phyloP scores from a whole-genome alignment of 2,113 vertebrate species.

The Urocolius indicus region DNA sequence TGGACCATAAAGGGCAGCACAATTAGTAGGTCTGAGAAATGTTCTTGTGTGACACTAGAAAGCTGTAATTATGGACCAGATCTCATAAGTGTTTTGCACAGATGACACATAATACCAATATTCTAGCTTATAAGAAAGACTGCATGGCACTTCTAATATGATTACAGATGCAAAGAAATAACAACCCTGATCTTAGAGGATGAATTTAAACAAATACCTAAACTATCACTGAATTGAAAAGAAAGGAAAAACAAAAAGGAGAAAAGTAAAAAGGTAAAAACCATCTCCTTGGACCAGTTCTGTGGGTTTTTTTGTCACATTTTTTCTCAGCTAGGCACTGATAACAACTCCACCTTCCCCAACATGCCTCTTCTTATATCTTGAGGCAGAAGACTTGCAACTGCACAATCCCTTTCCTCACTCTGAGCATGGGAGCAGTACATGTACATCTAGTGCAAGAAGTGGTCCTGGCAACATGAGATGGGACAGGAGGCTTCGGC shows the following conservation, averaged over 20 bases:
- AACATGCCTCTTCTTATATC: rapidly evolving
- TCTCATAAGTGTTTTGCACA: constrained; percentile 67
- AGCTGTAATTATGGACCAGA: constrained; percentile 70
- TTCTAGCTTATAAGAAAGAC: constrained; percentile 7
- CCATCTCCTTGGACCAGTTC: neutral
- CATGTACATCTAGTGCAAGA: neutral
- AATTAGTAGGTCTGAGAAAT: constrained; percentile 61
- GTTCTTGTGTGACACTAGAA: constrained; percentile 59
- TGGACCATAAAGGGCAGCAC: constrained; percentile 58
- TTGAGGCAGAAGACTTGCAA: neutral
- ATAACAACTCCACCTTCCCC: neutral
- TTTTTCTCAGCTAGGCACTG: neutral
- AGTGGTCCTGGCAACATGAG: neutral
- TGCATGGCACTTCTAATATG: neutral
- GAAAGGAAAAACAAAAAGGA: neutral
- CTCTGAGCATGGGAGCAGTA: neutral
- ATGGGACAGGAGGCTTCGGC: neutral
- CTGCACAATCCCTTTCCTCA: rapidly evolving
- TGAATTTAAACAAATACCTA: constrained; percentile 12
- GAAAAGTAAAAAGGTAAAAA: neutral
- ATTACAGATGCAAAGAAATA: constrained; percentile 4
- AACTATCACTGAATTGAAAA: neutral
- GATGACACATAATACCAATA: constrained; percentile 61
- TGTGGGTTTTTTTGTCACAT: neutral
- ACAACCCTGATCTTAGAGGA: neutral